phyloP scores from a whole-genome alignment of 2,888 invertebrate species.

The Ectropis crepuscularia region DNA sequence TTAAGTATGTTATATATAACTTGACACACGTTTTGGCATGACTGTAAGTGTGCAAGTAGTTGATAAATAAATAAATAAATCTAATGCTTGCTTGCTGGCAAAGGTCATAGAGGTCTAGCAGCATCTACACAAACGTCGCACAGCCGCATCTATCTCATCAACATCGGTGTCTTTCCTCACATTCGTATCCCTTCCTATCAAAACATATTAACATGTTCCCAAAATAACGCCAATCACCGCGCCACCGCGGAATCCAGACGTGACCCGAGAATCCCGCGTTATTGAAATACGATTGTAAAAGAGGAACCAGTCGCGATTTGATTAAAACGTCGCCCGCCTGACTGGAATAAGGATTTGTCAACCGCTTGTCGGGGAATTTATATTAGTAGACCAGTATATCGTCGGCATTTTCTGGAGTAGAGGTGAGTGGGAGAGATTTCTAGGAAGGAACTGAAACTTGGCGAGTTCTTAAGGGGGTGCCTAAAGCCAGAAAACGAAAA shows the following conservation, averaged over 20 bases:
- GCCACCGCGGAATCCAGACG: constrained; percentile 15
- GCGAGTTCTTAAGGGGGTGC: too few relatives aligned
- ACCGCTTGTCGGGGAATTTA: constrained; percentile 24
- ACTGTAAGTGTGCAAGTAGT: too few relatives aligned
- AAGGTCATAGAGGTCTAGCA: too few relatives aligned
- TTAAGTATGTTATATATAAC: too few relatives aligned
- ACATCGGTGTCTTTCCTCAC: background rate
- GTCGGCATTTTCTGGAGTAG: background rate
- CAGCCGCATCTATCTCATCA: too few relatives aligned
- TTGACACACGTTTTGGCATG: too few relatives aligned
- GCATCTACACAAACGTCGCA: too few relatives aligned
- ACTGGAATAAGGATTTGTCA: constrained; percentile 24
- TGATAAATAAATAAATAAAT: too few relatives aligned
- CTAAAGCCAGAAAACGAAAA: too few relatives aligned
- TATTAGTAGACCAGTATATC: constrained; percentile 6
- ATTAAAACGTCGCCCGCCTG: constrained; percentile 27
- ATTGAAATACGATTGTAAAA: constrained; percentile 31
- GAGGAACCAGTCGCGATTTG: constrained; percentile 21
- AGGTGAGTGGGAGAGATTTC: constrained; percentile 1
- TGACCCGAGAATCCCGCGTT: constrained; percentile 19
- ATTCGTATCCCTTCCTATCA: background rate
- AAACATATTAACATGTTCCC: background rate
- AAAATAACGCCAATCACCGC: constrained; percentile 4
- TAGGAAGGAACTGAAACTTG: background rate
- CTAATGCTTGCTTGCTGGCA: too few relatives aligned